These are phyloP conservation scores for Cryptus viduatorius DNA, from an alignment of 2,888 invertebrate species.

Conservation along the genomic window DNA sequence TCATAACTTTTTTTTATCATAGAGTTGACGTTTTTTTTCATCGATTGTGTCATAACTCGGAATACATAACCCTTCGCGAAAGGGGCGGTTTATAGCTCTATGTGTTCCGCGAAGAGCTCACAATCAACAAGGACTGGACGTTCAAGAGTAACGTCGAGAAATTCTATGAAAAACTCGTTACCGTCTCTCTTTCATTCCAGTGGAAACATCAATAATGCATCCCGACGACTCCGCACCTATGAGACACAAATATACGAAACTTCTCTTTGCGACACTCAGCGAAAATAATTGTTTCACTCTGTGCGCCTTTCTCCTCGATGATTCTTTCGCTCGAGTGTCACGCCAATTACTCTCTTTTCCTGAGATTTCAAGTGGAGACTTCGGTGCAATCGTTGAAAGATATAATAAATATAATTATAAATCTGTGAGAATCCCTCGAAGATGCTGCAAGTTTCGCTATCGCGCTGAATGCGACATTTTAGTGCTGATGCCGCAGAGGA, in stretches of 20 bases:
- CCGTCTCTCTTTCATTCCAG: not conserved
- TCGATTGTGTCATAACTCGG: too few relatives aligned
- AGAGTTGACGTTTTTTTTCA: too few relatives aligned
- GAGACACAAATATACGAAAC: not conserved
- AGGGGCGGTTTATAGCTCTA: too few relatives aligned
- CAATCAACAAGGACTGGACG: too few relatives aligned
- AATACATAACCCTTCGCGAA: too few relatives aligned
- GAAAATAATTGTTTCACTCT: constrained; percentile 8
- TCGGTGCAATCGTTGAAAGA: too few relatives aligned
- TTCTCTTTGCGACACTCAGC: not conserved
- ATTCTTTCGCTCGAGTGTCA: constrained; percentile 16
- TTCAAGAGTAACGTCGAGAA: too few relatives aligned
- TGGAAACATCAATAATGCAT: constrained; percentile 13
- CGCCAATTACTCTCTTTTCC: constrained; percentile 32
- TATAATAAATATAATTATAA: not conserved
- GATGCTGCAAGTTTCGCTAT: constrained; percentile 7
- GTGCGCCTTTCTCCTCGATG: not conserved
- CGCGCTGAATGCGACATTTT: not conserved
- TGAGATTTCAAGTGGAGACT: too few relatives aligned
- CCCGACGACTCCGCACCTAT: not conserved
- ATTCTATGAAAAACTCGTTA: not conserved
- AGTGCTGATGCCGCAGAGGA: not conserved
- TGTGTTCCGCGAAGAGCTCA: too few relatives aligned
- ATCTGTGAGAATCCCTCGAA: not conserved
- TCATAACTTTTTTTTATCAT: too few relatives aligned